Evolutionary conservation across 2,888 invertebrate genomes (phyloP).

Genomic region (Scaptomyza caliginosa): DNA sequence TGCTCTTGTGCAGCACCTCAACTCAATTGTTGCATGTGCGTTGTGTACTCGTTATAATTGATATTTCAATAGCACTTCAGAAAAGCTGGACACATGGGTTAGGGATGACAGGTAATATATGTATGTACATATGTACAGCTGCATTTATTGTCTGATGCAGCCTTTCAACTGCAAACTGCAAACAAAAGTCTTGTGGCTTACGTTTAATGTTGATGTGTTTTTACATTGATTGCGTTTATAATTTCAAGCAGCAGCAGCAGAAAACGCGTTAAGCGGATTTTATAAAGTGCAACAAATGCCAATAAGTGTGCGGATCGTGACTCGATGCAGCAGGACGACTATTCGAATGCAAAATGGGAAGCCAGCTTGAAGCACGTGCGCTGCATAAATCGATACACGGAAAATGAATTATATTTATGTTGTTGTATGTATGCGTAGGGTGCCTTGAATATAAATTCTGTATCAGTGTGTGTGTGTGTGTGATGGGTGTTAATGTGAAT

Average conservation of each 20-base stretch:
- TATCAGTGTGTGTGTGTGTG: conserved; percentile 14
- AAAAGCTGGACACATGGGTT: conserved; percentile 6
- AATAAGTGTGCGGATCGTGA: conserved; percentile 60
- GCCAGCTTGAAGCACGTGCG: conserved; percentile 39
- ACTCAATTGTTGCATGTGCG: conserved; percentile 35
- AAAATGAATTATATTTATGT: conserved; percentile 65
- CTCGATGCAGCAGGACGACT: conserved; percentile 31
- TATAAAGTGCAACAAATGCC: conserved; percentile 79
- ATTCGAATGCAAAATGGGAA: conserved; percentile 25
- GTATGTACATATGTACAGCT: background rate
- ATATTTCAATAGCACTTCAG: conserved; percentile 61
- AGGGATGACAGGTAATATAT: background rate
- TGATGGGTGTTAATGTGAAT: conserved; percentile 57
- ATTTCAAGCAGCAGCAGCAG: conserved; percentile 8
- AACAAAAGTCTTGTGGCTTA: conserved; percentile 38
- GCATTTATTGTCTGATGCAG: background rate
- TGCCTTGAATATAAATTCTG: conserved; percentile 60
- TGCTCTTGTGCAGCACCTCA: conserved; percentile 40
- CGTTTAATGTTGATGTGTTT: conserved; percentile 65
- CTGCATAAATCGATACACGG: conserved; percentile 48
- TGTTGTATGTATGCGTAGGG: conserved; percentile 57
- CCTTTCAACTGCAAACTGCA: background rate
- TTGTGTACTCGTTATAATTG: conserved; percentile 56
- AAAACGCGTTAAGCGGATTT: conserved; percentile 73
- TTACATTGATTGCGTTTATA: conserved; percentile 60